Base-by-base conservation (phyloP, 2,797 vertebrate species). In the Okamejei kenojei region DNA sequence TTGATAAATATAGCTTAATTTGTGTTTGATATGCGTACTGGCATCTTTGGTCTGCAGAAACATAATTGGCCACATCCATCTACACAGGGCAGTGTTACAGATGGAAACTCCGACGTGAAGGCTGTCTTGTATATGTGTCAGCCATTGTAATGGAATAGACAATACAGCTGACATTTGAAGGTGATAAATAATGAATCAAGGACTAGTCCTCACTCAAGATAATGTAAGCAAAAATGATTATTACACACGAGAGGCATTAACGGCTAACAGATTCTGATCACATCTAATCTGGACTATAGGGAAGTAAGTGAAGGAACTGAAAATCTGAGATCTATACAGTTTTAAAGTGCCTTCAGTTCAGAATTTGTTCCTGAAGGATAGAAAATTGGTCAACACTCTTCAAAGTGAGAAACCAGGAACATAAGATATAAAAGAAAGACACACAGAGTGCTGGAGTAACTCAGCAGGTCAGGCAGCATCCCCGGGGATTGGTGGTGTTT, bases 181-280 rank as follows among this genome's bases (percentile, higher is more conserved):
- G 54, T 13, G n/a, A 15, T 84, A 61, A 61, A 74, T 74, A 74
- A 84, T 84, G 26, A 84, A 84, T 84, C 81, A 84, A 61, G 81
- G 81, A 84, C 54, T n/a, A 10, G 54, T 13, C 54, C 81, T 61
- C 54, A 61, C 26, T 63, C 29, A 84, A 58, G 45, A 54, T 84
- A 84, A 84, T 7, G 26, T 84, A 29, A 63, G 81, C 26, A 84
- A n/a, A 23, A 63, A 61, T 15, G 3, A 61, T 38, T 45, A 81
- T 81, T 81, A 81, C 10, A n/a, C 29, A 61, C 10, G 61, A 61
- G 61, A 29, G 58, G 11, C 54, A 84, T 1, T n/a, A 15, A 84
- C n/a, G 54, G 26, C 0, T 61, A 29, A n/a, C 3, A 15, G 61
- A 26, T n/a, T 5, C 81, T 1, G 26, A 84, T 84, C 0, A 13